Evolutionary conservation across 2,888 invertebrate genomes (phyloP), one percentile per base, ranked within the genome.

Genomic region (Blastobasis lacticolella): DNA sequence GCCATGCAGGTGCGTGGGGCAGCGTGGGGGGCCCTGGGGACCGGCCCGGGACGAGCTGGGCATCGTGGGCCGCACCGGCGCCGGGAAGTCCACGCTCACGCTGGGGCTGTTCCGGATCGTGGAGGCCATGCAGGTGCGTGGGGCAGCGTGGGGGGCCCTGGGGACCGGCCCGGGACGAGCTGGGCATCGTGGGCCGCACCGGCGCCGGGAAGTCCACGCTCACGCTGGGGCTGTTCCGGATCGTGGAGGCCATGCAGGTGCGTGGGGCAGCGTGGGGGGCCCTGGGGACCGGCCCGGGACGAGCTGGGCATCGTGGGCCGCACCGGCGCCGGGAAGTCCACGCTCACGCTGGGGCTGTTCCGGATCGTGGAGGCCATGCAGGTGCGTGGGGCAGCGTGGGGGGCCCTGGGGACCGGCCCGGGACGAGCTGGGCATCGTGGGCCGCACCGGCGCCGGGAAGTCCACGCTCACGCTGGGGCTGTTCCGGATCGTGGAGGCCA

Each of bases 181-280:
- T 96, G 51, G 96, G 95, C 66, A 96, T 96, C 73, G 96, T 96
- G 37, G 96, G 96, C 48, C 90, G 96, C 69, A 96, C 96, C 47
- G 97, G 96, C 60, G 96, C 96, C 62, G 97, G 97, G 67, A 97
- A 97, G 88, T 96, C 96, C 53, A 97, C 96, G 62, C 90, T 97
- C 69, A 96, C 96, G 5, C 84, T 97, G 49, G 93, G 95, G 0
- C 88, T 97, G 44, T 97, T 97, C 90, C 90, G 92, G 92, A 91
- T 10, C 10, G 36, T 6, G 36, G 38, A 10, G 36, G 37, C 10
- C 38, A 36, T 42, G 45, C 37, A 44, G 10, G 23, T 36, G 51
- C n/a, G n/a, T n/a, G n/a, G n/a, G n/a, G n/a, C n/a, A n/a, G n/a
- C n/a, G n/a, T n/a, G n/a, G n/a, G n/a, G n/a, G n/a, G n/a, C n/a